These are phyloP conservation scores for Diplazon laetatorius DNA, from an alignment of 2,888 invertebrate species.

Conservation along the genomic window DNA sequence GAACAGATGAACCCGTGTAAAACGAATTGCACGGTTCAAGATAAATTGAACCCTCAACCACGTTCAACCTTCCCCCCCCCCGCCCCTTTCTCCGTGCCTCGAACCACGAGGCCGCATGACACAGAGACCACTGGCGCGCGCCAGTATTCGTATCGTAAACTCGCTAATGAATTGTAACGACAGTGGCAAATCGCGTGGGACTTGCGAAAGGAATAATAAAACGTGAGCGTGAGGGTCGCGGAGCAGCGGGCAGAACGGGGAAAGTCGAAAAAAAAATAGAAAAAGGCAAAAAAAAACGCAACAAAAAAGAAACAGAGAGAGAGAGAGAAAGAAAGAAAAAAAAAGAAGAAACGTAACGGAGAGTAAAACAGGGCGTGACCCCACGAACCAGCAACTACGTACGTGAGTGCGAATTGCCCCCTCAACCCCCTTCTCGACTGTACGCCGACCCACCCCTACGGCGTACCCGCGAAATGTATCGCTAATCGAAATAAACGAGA, in stretches of 20 bases:
- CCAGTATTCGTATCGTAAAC: conserved; percentile 66
- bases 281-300: too few species aligned
- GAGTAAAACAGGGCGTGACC: conserved; percentile 65
- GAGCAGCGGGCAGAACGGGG: background rate
- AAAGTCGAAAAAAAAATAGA: too few species aligned
- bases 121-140: conserved; percentile 36
- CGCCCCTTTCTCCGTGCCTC: too few species aligned
- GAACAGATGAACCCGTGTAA: conserved; percentile 43
- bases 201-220: conserved; percentile 56
- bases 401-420: conserved; percentile 61
- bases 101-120: conserved; percentile 46
- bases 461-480: conserved; percentile 55
- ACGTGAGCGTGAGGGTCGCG: conserved; percentile 10
- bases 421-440: too few species aligned
- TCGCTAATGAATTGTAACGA: conserved; percentile 75
- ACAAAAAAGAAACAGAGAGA: too few species aligned
- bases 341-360: conserved; percentile 69
- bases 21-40: conserved; percentile 56
- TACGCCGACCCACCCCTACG: conserved; percentile 1
- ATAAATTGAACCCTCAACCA: conserved; percentile 54
- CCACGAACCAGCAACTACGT: conserved; percentile 34
- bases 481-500: conserved; percentile 64
- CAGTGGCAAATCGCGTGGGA: conserved; percentile 69
- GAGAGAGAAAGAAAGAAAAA: too few species aligned
- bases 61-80: conserved; percentile 32